phyloP scores from a whole-genome alignment of 1,140 invertebrate species.

The Schmidtea mediterranea region DNA sequence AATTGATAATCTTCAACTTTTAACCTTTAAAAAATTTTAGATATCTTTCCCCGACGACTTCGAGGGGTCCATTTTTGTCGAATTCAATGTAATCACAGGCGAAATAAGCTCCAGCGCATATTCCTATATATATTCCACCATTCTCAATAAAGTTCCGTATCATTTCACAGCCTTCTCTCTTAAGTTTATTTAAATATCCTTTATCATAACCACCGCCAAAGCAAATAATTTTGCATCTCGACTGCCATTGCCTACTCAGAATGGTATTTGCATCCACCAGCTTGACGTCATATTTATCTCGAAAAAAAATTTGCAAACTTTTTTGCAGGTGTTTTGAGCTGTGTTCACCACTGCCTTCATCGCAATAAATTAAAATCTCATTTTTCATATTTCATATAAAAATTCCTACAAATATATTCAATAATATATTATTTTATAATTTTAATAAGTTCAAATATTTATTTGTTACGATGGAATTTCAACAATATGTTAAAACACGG shows the following conservation, averaged over 20 bases:
- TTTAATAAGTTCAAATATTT: too few species aligned
- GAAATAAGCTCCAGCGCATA: conserved; percentile 24
- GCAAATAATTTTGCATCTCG: neutral
- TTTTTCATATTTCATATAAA: too few species aligned
- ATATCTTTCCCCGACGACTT: conserved; percentile 17
- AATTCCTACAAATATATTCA: too few species aligned
- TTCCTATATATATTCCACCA: conserved; percentile 20
- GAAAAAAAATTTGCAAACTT: too few species aligned
- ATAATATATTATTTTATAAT: too few species aligned
- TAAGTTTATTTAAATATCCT: conserved; percentile 16
- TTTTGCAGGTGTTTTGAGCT: too few species aligned
- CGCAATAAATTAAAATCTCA: too few species aligned
- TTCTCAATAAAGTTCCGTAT: conserved; percentile 16
- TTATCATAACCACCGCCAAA: conserved; percentile 21
- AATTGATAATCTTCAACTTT: too few species aligned
- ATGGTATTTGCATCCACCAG: neutral
- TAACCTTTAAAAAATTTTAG: conserved; percentile 20
- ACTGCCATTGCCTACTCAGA: neutral
- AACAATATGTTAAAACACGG: too few species aligned
- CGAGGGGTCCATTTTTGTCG: conserved; percentile 17
- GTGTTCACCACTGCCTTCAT: too few species aligned
- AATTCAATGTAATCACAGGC: conserved; percentile 20
- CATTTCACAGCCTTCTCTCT: conserved; percentile 11
- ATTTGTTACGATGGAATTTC: too few species aligned
- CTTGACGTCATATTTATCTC: neutral